These are phyloP conservation scores for Marisa cornuarietis DNA, from an alignment of 1,140 invertebrate species.

Conservation along the genomic window DNA sequence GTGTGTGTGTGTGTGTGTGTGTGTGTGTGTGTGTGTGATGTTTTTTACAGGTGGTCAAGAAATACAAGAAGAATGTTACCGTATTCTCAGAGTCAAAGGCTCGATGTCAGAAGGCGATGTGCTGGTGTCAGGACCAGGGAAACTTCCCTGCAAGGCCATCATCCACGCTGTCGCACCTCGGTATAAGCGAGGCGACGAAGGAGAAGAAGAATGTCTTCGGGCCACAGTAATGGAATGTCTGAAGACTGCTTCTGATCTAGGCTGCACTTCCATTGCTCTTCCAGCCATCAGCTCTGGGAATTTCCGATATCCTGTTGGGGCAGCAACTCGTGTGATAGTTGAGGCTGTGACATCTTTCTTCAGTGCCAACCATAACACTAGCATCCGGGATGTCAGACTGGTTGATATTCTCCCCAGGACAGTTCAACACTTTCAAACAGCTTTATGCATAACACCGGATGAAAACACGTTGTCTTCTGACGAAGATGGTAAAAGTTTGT, in stretches of 20 bases:
- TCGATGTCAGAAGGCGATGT: background rate
- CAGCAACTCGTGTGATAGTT: conserved; percentile 30
- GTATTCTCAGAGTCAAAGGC: background rate
- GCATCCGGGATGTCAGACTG: too few relatives aligned
- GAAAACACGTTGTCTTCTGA: too few relatives aligned
- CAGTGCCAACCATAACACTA: too few relatives aligned
- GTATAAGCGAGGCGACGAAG: conserved; percentile 21
- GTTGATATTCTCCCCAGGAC: too few relatives aligned
- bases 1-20: too few relatives aligned
- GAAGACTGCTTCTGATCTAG: background rate
- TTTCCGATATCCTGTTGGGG: conserved; percentile 30
- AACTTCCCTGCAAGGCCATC: conserved; percentile 30
- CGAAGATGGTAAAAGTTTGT: too few relatives aligned
- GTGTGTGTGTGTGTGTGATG: too few relatives aligned
- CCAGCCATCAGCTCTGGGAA: conserved; percentile 42
- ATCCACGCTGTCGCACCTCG: conserved; percentile 43
- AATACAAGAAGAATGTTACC: background rate
- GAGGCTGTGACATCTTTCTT: conserved; percentile 25
- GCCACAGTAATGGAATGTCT: conserved; percentile 11
- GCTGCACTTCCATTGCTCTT: conserved; percentile 20
- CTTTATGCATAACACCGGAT: too few relatives aligned
- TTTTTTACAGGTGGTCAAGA: too few relatives aligned
- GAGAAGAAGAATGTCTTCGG: conserved; percentile 3
- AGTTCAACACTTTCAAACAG: too few relatives aligned
- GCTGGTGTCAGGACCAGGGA: conserved; percentile 21